A percentile compares a stretch with the other conserved stretches of the same genome.
Conservation (phyloP, 2,113 vertebrate genomes). For the Aphyosemion australe region DNA sequence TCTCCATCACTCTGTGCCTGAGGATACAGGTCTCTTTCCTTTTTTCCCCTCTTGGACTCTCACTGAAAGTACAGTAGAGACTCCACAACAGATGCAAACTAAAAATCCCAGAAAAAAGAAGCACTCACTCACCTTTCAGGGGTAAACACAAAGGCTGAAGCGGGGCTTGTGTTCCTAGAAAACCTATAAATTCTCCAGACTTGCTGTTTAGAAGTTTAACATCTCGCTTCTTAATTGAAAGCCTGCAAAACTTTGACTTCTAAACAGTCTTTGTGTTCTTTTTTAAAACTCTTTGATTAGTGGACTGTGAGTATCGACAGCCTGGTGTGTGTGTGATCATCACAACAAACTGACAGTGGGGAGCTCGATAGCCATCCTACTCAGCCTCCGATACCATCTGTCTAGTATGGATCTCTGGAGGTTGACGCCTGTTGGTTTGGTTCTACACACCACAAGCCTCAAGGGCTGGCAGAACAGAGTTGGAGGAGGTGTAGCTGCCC, state of each 20-base stretch:
- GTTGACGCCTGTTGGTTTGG: constrained; percentile 61
- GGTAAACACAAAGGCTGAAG: constrained; percentile 69
- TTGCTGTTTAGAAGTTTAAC: constrained; percentile 53
- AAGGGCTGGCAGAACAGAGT: constrained; percentile 61
- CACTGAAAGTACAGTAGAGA: constrained; percentile 73
- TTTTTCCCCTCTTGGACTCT: constrained; percentile 88
- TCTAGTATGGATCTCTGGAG: constrained; percentile 79
- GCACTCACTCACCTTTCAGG: constrained; percentile 85
- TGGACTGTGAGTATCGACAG: constrained; percentile 73
- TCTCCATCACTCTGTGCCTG: neutral
- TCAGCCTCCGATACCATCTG: constrained; percentile 76
- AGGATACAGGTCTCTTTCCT: constrained; percentile 55
- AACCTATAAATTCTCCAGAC: constrained; percentile 8
- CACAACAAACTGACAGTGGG: constrained; percentile 69
- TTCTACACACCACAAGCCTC: constrained; percentile 61
- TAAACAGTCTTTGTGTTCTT: constrained; percentile 36
- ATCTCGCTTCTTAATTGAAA: constrained; percentile 36
- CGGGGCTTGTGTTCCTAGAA: constrained; percentile 41
- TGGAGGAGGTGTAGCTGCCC: constrained; percentile 53
- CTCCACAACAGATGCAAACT: constrained; percentile 31
- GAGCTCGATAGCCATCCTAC: constrained; percentile 60
- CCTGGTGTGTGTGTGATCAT: constrained; percentile 65
- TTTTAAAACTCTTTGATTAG: constrained; percentile 66
- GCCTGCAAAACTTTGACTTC: constrained; percentile 52
- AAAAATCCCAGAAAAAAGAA: constrained; percentile 73